Evolutionary conservation across 2,113 vertebrate genomes (phyloP).

Genomic region (Hipposideros armiger): DNA sequence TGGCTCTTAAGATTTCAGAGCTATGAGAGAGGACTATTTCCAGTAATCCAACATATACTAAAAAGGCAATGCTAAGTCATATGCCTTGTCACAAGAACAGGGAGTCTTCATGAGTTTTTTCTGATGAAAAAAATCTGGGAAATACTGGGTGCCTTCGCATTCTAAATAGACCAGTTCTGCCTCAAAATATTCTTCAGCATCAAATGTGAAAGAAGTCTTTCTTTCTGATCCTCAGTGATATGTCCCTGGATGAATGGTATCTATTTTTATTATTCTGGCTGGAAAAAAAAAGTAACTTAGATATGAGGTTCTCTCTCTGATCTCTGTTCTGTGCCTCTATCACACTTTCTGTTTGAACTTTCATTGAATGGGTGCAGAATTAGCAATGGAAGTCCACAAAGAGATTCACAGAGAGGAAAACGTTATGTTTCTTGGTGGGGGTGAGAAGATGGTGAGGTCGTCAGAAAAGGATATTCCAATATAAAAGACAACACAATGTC

Average conservation of each 20-base stretch:
- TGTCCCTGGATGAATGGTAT: slow-evolving; percentile 49
- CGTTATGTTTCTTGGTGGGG: background rate
- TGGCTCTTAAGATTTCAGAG: background rate
- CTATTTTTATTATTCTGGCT: slow-evolving; percentile 66
- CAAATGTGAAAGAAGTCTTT: slow-evolving; percentile 64
- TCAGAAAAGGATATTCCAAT: slow-evolving; percentile 9
- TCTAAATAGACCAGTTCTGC: slow-evolving; percentile 51
- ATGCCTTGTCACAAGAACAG: slow-evolving; percentile 29
- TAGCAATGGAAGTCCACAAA: slow-evolving; percentile 64
- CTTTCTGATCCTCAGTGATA: slow-evolving; percentile 61
- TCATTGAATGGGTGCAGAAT: slow-evolving; percentile 36
- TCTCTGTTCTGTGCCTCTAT: slow-evolving; percentile 57
- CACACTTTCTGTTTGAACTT: slow-evolving; percentile 58
- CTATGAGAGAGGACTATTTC: slow-evolving; percentile 14
- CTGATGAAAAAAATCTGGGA: slow-evolving; percentile 3
- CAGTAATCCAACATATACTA: background rate
- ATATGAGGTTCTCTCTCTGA: slow-evolving; percentile 51
- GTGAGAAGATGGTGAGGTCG: background rate
- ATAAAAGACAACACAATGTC: slow-evolving; percentile 26
- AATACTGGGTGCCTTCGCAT: slow-evolving; percentile 29
- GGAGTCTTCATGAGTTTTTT: slow-evolving; percentile 32
- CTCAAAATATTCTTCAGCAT: slow-evolving; percentile 67
- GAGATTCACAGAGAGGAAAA: slow-evolving; percentile 43
- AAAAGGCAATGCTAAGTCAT: slow-evolving; percentile 51
- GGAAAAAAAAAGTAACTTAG: slow-evolving; percentile 55